Base-by-base conservation (phyloP, 2,888 invertebrate genomes). In the Xestobium rufovillosum region DNA sequence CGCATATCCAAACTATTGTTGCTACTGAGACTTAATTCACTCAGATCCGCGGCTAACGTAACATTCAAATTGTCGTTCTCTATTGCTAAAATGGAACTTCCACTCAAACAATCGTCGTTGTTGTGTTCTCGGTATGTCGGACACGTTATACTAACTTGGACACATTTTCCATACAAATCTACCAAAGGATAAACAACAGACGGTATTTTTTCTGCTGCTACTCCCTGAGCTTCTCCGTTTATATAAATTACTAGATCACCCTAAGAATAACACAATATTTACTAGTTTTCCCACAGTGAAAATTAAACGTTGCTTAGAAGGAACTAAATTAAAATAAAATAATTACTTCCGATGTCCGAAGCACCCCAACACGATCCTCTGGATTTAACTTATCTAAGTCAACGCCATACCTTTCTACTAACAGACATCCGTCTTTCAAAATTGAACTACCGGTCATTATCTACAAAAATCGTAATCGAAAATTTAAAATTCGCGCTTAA, bases 391-490 rank as follows among this genome's bases (percentile, higher is more conserved):
- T 78, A 53, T 89, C 89, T 42, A 92, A 69, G 66, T 91, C 86
- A 29, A 78, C 78, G 10, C 90, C 91, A 65, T 92, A 92, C 15
- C 80, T 77, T 61, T 90, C 88, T 19, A 85, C 72, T 38, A 88
- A 67, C 30, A 85, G 80, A 15, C 80, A 74, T 2, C 91, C 91
- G 69, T 94, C 87, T 58, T 83, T 83, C 14, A 90, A 73, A 34
- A 95, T 77, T 25, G 87, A 84, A 47, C 79, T 82, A 14, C 89
- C 88, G 2, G 90, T 86, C 83, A 94, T 83, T 32, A 92, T 79
- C 80, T 80, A 53, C 14, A 60, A 55, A 37, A 36, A 39, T 19
- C n/a, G 6, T n/a, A n/a, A n/a, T n/a, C n/a, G n/a, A n/a, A n/a
- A n/a, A n/a, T n/a, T n/a, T n/a, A n/a, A n/a, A n/a, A n/a, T n/a